Evolutionary conservation across 1,140 invertebrate genomes (phyloP).

Genomic region (Megalonaias nervosa): DNA sequence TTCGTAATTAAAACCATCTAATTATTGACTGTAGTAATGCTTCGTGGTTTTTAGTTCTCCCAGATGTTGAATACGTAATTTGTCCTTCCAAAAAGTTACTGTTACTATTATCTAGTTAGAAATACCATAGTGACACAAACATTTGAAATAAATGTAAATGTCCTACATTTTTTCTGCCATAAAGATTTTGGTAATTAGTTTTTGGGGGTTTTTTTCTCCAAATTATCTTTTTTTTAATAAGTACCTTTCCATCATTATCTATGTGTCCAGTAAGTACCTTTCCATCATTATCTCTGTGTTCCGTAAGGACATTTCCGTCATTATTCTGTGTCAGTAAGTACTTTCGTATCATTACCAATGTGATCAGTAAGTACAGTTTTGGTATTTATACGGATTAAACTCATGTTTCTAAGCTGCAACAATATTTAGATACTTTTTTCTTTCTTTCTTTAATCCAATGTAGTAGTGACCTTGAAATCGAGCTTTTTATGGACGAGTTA

Average conservation of each 20-base stretch:
- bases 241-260: not conserved
- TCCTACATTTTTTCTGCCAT: not conserved
- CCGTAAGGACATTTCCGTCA: too few species aligned
- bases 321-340: too few species aligned
- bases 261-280: too few species aligned
- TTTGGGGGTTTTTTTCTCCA: not conserved
- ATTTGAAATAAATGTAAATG: not conserved
- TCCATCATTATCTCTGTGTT: too few species aligned
- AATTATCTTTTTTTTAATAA: not conserved
- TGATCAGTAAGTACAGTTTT: too few species aligned
- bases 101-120: not conserved
- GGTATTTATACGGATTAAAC: slow-evolving; percentile 12
- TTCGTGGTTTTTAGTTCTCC: slow-evolving; percentile 2
- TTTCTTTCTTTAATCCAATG: slow-evolving; percentile 22
- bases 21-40: not conserved
- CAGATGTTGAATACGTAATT: slow-evolving; percentile 4
- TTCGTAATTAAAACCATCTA: too few species aligned
- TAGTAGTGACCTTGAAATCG: too few species aligned
- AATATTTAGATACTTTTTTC: slow-evolving; percentile 17
- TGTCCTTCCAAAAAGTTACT: slow-evolving; percentile 5
- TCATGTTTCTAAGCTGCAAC: slow-evolving; percentile 14
- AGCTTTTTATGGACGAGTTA: too few species aligned
- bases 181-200: slow-evolving; percentile 10
- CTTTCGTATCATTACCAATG: too few species aligned
- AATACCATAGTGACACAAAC: not conserved